Percentiles rank a stretch among this genome's conserved stretches.
Evolutionary conservation across 2,113 vertebrate genomes (phyloP).

Genomic region (Lophura nycthemera): DNA sequence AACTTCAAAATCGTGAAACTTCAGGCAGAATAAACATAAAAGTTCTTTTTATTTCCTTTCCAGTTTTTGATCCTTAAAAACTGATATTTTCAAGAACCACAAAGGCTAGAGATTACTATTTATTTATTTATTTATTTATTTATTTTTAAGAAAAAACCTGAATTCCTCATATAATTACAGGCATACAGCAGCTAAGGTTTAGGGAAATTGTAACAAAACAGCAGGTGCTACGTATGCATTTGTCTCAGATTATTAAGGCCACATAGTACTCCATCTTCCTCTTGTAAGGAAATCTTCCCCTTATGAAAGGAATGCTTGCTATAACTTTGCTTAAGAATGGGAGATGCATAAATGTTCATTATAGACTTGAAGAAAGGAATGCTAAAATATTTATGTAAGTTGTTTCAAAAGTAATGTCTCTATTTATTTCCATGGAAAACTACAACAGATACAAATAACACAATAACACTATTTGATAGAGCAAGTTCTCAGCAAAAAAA

Average conservation of each 20-base stretch:
- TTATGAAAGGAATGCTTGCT: neutral
- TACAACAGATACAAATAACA: no score
- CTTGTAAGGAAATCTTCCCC: neutral
- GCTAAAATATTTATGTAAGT: neutral
- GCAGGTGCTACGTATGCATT: neutral
- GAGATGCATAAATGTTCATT: neutral
- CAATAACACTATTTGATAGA: no score
- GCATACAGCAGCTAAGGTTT: neutral
- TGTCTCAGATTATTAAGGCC: neutral
- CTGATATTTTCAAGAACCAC: neutral
- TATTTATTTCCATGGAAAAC: no score
- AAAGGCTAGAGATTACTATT: neutral
- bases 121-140: no score
- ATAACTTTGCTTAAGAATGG: neutral
- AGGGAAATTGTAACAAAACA: neutral
- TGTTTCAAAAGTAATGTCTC: no score
- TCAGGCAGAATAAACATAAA: neutral
- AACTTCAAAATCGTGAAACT: neutral
- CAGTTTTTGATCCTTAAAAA: neutral
- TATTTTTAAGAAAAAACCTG: neutral
- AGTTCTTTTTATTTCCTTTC: neutral
- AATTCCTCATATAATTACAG: neutral
- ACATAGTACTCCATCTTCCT: neutral
- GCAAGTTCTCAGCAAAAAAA: no score
- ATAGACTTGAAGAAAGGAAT: neutral